Conservation (phyloP, 2,888 invertebrate genomes). For the Elysia crispata region DNA sequence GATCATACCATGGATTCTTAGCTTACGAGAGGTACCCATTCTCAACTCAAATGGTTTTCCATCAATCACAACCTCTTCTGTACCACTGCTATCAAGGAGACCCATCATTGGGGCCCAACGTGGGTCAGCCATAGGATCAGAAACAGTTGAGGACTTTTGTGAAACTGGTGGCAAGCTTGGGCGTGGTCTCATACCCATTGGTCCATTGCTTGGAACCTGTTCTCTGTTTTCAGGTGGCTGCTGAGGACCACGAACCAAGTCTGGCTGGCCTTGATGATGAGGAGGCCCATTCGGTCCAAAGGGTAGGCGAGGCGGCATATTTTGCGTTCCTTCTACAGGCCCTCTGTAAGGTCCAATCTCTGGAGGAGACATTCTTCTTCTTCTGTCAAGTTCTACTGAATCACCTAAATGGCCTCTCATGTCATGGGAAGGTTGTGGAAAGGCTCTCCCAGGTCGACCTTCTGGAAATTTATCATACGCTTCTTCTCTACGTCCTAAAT, state of each 20-base stretch:
- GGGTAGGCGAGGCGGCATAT: neutral
- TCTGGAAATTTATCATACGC: too few species aligned
- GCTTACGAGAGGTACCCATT: constrained; percentile 59
- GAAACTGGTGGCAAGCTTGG: too few species aligned
- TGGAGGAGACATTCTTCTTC: neutral
- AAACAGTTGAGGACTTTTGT: constrained; percentile 2
- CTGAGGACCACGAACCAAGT: too few species aligned
- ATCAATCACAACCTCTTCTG: constrained; percentile 72
- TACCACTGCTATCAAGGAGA: constrained; percentile 59
- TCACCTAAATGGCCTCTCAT: neutral
- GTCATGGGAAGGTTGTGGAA: neutral
- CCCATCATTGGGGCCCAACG: constrained; percentile 63
- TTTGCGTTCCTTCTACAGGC: neutral
- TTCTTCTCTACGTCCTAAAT: too few species aligned
- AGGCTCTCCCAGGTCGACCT: neutral
- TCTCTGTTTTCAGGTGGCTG: too few species aligned
- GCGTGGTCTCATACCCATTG: too few species aligned
- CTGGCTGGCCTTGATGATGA: too few species aligned
- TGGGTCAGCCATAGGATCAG: constrained; percentile 59
- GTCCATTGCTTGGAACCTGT: too few species aligned
- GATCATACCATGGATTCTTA: constrained; percentile 50
- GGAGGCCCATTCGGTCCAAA: too few species aligned
- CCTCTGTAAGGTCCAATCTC: constrained; percentile 1
- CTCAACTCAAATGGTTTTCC: constrained; percentile 68
- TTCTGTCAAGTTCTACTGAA: neutral